Conservation (phyloP, 1,140 invertebrate genomes). For the Sinella curviseta region DNA sequence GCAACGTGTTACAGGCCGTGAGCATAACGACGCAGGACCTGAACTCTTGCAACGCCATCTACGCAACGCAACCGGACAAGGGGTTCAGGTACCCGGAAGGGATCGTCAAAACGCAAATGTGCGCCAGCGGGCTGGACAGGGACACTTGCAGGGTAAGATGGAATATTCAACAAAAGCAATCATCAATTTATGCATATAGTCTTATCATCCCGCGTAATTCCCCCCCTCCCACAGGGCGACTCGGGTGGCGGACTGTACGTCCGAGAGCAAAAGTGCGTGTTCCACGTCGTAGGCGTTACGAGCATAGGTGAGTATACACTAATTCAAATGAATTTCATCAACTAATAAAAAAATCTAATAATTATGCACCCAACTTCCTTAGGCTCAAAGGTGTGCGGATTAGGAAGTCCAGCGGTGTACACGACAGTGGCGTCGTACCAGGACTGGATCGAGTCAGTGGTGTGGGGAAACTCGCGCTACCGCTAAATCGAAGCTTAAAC, state of each 20-base stretch:
- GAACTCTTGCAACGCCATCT: conserved; percentile 39
- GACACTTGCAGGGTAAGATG: conserved; percentile 46
- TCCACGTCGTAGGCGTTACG: conserved; percentile 39
- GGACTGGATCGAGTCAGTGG: conserved; percentile 43
- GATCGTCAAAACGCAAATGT: conserved; percentile 37
- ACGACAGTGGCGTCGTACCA: conserved; percentile 39
- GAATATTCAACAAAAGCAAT: background rate
- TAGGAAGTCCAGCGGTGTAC: conserved; percentile 41
- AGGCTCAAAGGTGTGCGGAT: conserved; percentile 42
- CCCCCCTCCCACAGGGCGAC: conserved; percentile 43
- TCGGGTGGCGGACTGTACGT: conserved; percentile 31
- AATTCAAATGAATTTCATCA: background rate
- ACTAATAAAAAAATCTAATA: background rate
- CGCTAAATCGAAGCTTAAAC: too few species aligned
- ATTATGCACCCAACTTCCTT: background rate
- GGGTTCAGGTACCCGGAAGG: conserved; percentile 38
- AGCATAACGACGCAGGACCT: conserved; percentile 31
- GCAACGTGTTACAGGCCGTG: conserved; percentile 40
- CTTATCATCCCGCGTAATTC: background rate
- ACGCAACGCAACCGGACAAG: conserved; percentile 33
- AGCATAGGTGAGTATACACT: background rate
- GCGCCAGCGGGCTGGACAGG: conserved; percentile 37
- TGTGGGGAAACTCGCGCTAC: too few species aligned
- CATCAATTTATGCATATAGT: background rate
- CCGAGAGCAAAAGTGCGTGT: conserved; percentile 33